A percentile compares a stretch with the other conserved stretches of the same genome.
These are phyloP conservation scores for Pteronura brasiliensis DNA, from an alignment of 2,113 vertebrate species.

Conservation along the genomic window DNA sequence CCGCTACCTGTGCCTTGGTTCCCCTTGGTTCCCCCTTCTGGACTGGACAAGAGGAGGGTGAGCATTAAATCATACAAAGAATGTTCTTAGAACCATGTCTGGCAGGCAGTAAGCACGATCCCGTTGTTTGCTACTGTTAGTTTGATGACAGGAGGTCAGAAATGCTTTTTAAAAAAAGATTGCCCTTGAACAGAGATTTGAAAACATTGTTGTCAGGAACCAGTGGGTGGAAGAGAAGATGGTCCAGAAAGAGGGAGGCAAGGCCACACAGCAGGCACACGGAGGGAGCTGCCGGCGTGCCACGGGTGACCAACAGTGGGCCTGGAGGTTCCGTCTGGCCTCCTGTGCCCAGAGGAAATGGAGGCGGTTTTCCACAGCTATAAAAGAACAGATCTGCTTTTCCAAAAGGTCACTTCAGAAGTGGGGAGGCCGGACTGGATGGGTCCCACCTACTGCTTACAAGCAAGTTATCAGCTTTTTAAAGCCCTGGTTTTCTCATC, in stretches of 20 bases:
- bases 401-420: background rate
- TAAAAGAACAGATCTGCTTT: background rate
- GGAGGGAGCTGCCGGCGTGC: background rate
- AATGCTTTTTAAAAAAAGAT: background rate
- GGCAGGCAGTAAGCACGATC: background rate
- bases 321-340: background rate
- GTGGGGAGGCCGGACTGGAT: background rate
- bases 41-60: background rate
- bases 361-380: background rate
- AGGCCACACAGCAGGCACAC: background rate
- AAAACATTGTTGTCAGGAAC: background rate
- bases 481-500: background rate
- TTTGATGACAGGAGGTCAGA: background rate
- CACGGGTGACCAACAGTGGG: background rate
- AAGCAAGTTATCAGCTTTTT: background rate
- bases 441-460: background rate
- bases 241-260: background rate
- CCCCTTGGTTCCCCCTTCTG: background rate
- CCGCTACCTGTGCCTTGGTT: background rate
- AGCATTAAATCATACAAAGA: background rate
- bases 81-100: background rate
- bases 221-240: background rate
- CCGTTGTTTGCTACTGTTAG: background rate
- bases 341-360: background rate
- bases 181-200: background rate